These are phyloP conservation scores for Cettia cetti DNA, from an alignment of 2,113 vertebrate genomes.

Conservation along the genomic window DNA sequence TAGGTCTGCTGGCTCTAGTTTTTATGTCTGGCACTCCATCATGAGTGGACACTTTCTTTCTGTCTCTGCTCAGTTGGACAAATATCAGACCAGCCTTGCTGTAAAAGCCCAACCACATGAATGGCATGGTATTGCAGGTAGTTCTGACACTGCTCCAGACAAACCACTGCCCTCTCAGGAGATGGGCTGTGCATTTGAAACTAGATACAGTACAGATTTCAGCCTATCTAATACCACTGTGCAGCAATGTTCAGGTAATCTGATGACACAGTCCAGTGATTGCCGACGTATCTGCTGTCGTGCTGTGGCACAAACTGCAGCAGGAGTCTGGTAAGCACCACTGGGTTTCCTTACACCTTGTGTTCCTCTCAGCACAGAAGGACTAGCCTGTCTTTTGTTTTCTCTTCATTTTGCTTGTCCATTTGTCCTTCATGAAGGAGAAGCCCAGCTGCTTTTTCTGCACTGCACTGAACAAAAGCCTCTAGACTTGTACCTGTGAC, in stretches of 20 bases:
- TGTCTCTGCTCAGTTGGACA: not conserved
- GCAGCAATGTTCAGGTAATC: not conserved
- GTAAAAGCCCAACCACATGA: not conserved
- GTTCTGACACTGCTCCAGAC: not conserved
- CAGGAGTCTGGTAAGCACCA: not conserved
- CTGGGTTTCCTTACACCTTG: not conserved
- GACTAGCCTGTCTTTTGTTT: not conserved
- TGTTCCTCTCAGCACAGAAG: not conserved
- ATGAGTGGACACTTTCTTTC: not conserved
- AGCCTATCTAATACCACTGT: not conserved
- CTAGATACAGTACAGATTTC: not conserved
- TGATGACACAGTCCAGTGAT: not conserved
- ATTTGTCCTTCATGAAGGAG: not conserved
- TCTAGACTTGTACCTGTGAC: not conserved
- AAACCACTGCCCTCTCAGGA: not conserved
- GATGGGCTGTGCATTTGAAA: not conserved
- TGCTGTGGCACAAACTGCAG: not conserved
- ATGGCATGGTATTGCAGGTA: not conserved
- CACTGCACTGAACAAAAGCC: not conserved
- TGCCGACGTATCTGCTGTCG: fast-evolving
- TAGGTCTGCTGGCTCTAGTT: not conserved
- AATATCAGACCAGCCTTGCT: not conserved
- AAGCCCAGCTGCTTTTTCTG: not conserved
- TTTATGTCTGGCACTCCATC: not conserved
- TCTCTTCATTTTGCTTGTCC: not conserved